phyloP scores from a whole-genome alignment of 2,797 vertebrate genomes.

The Acanthis flammea region DNA sequence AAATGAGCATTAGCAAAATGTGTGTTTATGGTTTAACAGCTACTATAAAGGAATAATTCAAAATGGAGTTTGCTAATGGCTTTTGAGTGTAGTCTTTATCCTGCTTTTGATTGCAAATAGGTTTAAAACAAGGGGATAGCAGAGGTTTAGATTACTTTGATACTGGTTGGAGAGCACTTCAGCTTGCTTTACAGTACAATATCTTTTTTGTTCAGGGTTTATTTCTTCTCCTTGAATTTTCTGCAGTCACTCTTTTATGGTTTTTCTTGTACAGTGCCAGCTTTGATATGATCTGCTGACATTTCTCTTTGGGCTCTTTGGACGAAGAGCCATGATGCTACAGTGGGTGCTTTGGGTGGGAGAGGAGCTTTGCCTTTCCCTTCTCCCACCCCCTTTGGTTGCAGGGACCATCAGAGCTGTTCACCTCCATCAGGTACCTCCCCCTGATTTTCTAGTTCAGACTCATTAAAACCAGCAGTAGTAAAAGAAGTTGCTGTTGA shows the following conservation, averaged over 20 bases:
- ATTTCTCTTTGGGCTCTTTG: accelerated
- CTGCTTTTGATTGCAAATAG: neutral
- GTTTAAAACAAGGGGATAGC: neutral
- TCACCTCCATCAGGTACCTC: neutral
- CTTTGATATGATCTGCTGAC: neutral
- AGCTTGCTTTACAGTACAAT: neutral
- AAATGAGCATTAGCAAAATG: slow-evolving; percentile 43
- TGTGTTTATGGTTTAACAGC: slow-evolving; percentile 37
- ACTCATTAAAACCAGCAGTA: neutral
- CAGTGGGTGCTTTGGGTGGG: neutral
- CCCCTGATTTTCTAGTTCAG: neutral
- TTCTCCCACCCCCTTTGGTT: neutral
- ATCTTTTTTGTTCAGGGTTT: neutral
- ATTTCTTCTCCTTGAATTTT: neutral
- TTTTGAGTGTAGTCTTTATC: neutral
- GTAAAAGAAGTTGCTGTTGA: neutral
- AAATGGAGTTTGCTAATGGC: slow-evolving; percentile 39
- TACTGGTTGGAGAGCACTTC: neutral
- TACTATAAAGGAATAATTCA: slow-evolving; percentile 23
- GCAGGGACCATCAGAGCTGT: neutral
- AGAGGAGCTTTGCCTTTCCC: neutral
- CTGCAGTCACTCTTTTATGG: accelerated
- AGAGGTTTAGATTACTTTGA: neutral
- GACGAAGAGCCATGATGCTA: neutral
- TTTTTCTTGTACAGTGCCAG: neutral